Conservation (phyloP, 2,888 invertebrate genomes). For the Monopis laevigella region DNA sequence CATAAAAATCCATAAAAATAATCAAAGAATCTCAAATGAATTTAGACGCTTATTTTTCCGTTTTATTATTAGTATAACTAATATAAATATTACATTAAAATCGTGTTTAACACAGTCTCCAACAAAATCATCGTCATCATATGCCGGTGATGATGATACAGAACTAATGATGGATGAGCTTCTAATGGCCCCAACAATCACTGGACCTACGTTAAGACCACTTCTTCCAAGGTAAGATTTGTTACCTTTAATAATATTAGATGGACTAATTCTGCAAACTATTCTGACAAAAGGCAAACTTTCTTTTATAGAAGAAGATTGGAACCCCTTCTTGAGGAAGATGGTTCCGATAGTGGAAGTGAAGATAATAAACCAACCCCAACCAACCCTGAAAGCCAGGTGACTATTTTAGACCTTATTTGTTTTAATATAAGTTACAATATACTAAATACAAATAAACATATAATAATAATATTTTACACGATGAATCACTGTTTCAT, state of each 20-base stretch:
- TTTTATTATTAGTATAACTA: too few species aligned
- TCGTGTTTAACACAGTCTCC: too few species aligned
- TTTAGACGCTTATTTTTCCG: too few species aligned
- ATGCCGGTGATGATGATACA: slow-evolving; percentile 78
- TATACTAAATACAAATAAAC: too few species aligned
- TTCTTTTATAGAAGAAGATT: slow-evolving; percentile 72
- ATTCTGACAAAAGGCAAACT: background rate
- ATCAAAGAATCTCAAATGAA: too few species aligned
- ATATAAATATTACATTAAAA: too few species aligned
- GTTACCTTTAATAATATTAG: too few species aligned
- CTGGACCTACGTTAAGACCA: slow-evolving; percentile 76
- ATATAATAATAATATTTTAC: too few species aligned
- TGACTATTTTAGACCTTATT: slow-evolving; percentile 44
- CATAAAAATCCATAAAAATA: too few species aligned
- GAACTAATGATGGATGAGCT: slow-evolving; percentile 86
- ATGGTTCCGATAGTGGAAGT: slow-evolving; percentile 73
- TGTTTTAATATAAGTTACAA: too few species aligned
- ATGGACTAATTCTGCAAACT: background rate
- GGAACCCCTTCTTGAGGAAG: slow-evolving; percentile 86
- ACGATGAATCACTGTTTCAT: too few species aligned
- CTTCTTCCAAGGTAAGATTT: slow-evolving; percentile 70
- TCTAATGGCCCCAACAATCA: slow-evolving; percentile 79
- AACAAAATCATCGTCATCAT: slow-evolving; percentile 72
- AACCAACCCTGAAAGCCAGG: slow-evolving; percentile 61
- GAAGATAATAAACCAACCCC: slow-evolving; percentile 58